Evolutionary conservation across 2,113 vertebrate species (phyloP), one percentile per base, ranked within the genome.

Genomic region (Osmerus eperlanus): DNA sequence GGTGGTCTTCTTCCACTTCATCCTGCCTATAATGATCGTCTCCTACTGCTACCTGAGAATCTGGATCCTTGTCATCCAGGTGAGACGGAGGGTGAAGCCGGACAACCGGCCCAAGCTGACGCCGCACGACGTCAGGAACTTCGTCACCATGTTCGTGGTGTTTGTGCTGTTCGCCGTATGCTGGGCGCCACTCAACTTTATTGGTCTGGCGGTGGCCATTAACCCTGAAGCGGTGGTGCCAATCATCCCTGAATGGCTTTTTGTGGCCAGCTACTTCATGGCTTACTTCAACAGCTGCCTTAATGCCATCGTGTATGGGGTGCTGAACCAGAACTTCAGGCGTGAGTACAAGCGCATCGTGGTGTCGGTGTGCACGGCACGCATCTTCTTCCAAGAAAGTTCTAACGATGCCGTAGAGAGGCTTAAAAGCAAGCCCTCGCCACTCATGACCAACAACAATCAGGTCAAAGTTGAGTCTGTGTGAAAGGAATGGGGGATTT

Each of bases 271-370:
- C 86, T 98, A 99, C 87, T 99, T 98, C 77, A 94, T 98, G 96
- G 96, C 96, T 0, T 98, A 98, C 87, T 99, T 99, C 93, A 99
- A 99, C 91, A 99, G 97, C 91, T 99, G 97, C 93, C 96, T 99
- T 92, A 99, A 98, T 69, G 96, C 97, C 75, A 95, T 99, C 14
- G 92, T 99, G 70, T 99, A 99, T 58, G 97, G 97, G 69, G 93
- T 97, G 36, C 90, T 99, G 73, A 99, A 99, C 87, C 95, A 97
- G 89, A 98, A 99, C 86, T 99, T 99, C 90, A 92, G 96, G 71
- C 93, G 94, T 12, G 97, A 99, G 81, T 99, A 99, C 88, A 95
- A 94, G 65, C 93, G 93, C 83, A 98, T 99, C 41, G 86, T 98
- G 19, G 89, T 95, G 72, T 93, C 92, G 0, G 88, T 98, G 83